Conservation (phyloP, 1,140 invertebrate genomes). For the Pararge aegeria region DNA sequence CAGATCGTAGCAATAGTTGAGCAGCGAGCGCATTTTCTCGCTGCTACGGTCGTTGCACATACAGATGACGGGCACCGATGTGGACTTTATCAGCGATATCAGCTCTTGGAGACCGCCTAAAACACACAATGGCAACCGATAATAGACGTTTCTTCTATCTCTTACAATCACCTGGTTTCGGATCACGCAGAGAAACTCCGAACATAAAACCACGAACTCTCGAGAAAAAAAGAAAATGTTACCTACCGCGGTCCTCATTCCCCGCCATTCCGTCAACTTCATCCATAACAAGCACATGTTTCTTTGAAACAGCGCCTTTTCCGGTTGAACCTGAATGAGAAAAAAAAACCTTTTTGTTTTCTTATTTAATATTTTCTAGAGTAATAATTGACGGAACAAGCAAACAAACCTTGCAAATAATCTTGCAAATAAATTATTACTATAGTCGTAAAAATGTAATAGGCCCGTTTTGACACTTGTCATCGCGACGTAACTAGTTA, state of each 20-base stretch:
- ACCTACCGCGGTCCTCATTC: slow-evolving; percentile 94
- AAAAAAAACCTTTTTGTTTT: background rate
- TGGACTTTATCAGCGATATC: slow-evolving; percentile 94
- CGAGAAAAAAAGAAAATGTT: background rate
- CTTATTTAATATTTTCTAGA: too few relatives aligned
- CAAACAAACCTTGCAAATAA: too few relatives aligned
- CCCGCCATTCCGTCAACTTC: slow-evolving; percentile 99
- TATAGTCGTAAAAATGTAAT: too few relatives aligned
- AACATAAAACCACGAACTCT: background rate
- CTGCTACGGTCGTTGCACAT: slow-evolving; percentile 99
- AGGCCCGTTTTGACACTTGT: too few relatives aligned
- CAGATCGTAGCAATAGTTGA: slow-evolving; percentile 97
- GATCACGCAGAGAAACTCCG: too few relatives aligned
- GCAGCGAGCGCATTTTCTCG: slow-evolving; percentile 95
- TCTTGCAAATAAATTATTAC: too few relatives aligned
- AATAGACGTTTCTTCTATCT: too few relatives aligned
- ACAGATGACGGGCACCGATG: slow-evolving; percentile 96
- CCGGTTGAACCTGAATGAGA: slow-evolving; percentile 52
- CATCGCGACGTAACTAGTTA: too few relatives aligned
- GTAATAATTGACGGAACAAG: too few relatives aligned
- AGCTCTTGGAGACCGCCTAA: slow-evolving; percentile 96
- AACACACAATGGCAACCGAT: too few relatives aligned
- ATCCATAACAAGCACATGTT: slow-evolving; percentile 98
- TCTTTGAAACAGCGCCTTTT: slow-evolving; percentile 79
- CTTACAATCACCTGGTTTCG: too few relatives aligned